phyloP scores from a whole-genome alignment of 2,113 vertebrate species.

The Tragulus kanchil region DNA sequence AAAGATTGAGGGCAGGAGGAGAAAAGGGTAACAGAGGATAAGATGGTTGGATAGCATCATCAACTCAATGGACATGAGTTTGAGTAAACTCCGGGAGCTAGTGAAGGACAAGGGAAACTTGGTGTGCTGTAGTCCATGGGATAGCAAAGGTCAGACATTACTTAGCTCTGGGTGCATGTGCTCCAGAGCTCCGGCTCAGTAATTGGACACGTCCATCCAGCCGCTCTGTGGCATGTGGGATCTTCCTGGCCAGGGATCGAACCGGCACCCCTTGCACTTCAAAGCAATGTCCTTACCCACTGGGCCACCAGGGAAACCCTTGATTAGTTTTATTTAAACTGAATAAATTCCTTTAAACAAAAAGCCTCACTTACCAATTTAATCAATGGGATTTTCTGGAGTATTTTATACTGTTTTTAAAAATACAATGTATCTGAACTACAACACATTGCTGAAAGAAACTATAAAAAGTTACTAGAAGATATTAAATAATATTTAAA shows the following conservation, averaged over 20 bases:
- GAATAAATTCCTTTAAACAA: neutral
- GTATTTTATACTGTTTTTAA: neutral
- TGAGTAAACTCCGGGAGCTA: neutral
- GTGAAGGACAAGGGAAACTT: neutral
- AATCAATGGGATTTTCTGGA: conserved; percentile 26
- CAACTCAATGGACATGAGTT: neutral
- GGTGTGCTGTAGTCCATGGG: neutral
- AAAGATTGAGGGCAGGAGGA: neutral
- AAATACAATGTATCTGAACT: neutral
- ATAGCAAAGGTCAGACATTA: neutral
- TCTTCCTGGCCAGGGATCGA: too few relatives aligned
- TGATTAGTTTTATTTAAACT: conserved; percentile 6
- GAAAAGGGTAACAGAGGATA: neutral
- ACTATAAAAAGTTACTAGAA: neutral
- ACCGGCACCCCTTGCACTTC: too few relatives aligned
- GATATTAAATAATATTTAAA: neutral
- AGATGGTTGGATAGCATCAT: neutral
- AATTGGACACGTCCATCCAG: too few relatives aligned
- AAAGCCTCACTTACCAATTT: conserved; percentile 5
- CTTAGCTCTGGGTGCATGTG: neutral
- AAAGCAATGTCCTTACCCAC: too few relatives aligned
- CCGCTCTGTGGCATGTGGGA: too few relatives aligned
- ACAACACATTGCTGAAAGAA: conserved; percentile 8
- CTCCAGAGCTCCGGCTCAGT: too few relatives aligned
- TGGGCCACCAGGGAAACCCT: neutral